These are phyloP conservation scores for Callyntrura sp. DNA, from an alignment of 2,888 invertebrate genomes.

Conservation along the genomic window DNA sequence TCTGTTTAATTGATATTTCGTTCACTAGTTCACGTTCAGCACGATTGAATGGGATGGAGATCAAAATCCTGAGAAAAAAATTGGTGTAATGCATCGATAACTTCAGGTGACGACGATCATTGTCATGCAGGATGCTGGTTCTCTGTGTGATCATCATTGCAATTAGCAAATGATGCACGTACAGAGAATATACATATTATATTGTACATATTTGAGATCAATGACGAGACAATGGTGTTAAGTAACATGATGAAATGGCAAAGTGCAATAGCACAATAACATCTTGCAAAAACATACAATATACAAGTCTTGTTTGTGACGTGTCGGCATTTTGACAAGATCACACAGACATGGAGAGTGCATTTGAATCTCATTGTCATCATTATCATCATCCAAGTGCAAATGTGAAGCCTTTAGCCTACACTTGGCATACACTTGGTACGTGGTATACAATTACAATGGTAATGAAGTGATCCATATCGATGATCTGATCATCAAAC, in stretches of 20 bases:
- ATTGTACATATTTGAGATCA: constrained; percentile 59
- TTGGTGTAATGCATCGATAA: constrained; percentile 49
- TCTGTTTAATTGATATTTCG: constrained; percentile 71
- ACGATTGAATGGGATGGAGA: constrained; percentile 46
- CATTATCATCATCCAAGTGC: constrained; percentile 15
- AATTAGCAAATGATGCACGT: constrained; percentile 65
- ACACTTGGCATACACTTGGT: background rate
- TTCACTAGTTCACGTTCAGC: constrained; percentile 70
- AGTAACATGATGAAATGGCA: constrained; percentile 60
- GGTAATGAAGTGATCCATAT: constrained; percentile 76
- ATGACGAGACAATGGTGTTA: constrained; percentile 68
- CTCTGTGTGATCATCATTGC: constrained; percentile 53
- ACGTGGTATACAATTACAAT: constrained; percentile 63
- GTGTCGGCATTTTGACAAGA: constrained; percentile 68
- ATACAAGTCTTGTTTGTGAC: constrained; percentile 47
- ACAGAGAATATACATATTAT: constrained; percentile 13
- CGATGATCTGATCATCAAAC: constrained; percentile 65
- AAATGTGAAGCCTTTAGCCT: background rate
- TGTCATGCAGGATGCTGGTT: constrained; percentile 58
- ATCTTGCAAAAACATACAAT: constrained; percentile 38
- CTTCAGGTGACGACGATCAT: constrained; percentile 58
- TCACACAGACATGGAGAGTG: constrained; percentile 45
- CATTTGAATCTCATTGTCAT: constrained; percentile 43
- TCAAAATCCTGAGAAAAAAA: constrained; percentile 54
- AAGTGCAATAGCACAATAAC: constrained; percentile 53